phyloP scores from a whole-genome alignment of 2,888 invertebrate genomes.

The Acheta domesticus region DNA sequence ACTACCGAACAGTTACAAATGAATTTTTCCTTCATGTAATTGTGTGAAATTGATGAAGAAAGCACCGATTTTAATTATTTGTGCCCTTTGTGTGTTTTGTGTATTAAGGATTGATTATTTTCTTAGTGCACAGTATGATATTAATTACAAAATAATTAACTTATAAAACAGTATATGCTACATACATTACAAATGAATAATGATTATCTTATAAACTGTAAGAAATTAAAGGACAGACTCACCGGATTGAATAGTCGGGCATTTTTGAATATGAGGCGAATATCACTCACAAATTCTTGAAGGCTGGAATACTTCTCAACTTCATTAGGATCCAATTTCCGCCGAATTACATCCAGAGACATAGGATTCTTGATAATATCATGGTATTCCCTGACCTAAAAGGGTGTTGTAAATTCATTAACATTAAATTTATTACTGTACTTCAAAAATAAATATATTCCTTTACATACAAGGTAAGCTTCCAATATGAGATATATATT shows the following conservation, averaged over 20 bases:
- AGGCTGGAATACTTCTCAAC: constrained; percentile 70
- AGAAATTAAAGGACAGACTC: constrained; percentile 43
- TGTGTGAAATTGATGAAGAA: too few species aligned
- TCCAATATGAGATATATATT: background rate
- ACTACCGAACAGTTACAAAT: too few species aligned
- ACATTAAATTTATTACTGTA: background rate
- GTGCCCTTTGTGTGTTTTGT: too few species aligned
- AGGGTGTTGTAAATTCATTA: constrained; percentile 28
- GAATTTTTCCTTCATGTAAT: too few species aligned
- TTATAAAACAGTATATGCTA: too few species aligned
- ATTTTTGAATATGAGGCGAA: constrained; percentile 82
- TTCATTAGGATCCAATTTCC: constrained; percentile 70
- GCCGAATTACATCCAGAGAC: constrained; percentile 78
- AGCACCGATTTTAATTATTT: too few species aligned
- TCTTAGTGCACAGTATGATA: too few species aligned
- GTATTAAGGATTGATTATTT: too few species aligned
- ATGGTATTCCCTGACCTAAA: constrained; percentile 64
- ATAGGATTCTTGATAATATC: constrained; percentile 73
- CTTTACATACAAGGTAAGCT: background rate
- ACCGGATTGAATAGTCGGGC: constrained; percentile 82
- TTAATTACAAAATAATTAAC: too few species aligned
- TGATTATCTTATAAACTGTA: too few species aligned
- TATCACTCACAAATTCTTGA: constrained; percentile 74
- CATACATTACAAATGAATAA: too few species aligned
- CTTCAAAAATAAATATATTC: background rate